Base-by-base conservation (phyloP, 2,888 invertebrate species). In the Chironomus tentans region DNA sequence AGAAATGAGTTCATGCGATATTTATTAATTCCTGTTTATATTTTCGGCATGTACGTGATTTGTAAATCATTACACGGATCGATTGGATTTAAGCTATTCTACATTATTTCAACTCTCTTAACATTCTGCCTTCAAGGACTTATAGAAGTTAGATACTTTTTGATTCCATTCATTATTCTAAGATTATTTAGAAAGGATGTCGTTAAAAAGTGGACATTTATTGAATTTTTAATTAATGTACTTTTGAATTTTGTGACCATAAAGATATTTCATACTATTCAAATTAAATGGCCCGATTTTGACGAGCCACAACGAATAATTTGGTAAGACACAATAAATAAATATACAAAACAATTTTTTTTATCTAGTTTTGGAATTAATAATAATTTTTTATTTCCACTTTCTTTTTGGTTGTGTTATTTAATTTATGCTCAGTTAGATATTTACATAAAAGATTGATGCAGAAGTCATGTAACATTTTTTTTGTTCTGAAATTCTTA, bases 71-170 rank as follows among this genome's bases (percentile, higher is more conserved):
- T 87, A 15, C 85, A 83, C 62, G 84, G 85, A 77, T 85, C 85
- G 72, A 86, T 87, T 15, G 84, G 86, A 0, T 90, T 89, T 77
- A 82, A 87, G 28, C 61, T 90, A 0, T 85, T 89, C 4, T 94
- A 89, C 81, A 4, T 56, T 1, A n/a, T 76, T 4, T 68, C 76
- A 1, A 69, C 56, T 21, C 7, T 69, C 7, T 7, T 69, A 10
- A 81, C 87, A 38, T 76, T 90, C 0, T 88, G 91, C 76, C 91
- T 97, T 7, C 97, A 98, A 80, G 88, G 89, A 79, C 85, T 99
- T 79, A 84, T 99, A 3, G 99, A 99, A 82, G 87, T 97, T 48
- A 88, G 99, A n/a, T 99, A 99, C 82, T 99, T 97, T 83, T 88
- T 99, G 56, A 84, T 97, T 48, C 97, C 98, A 0, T 98, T 90